A percentile compares a stretch with the other conserved stretches of the same genome.
phyloP scores from a whole-genome alignment of 2,888 invertebrate species.

The Aphidoletes aphidimyza region DNA sequence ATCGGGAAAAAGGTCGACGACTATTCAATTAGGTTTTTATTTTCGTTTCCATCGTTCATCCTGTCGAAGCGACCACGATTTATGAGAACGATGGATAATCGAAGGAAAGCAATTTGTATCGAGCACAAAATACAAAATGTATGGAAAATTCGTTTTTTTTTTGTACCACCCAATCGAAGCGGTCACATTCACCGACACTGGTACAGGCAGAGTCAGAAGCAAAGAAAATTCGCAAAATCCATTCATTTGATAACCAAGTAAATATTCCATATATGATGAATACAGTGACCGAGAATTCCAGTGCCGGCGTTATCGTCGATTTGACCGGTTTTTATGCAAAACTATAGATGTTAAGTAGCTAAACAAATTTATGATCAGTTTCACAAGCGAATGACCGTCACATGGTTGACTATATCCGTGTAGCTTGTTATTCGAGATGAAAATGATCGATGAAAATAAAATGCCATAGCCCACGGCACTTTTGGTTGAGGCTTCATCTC shows the following conservation, averaged over 20 bases:
- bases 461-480: too few species aligned
- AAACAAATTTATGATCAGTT: slow-evolving; percentile 36
- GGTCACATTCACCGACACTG: too few species aligned
- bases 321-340: background rate
- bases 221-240: background rate
- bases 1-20: background rate
- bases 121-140: background rate
- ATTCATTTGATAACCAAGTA: background rate
- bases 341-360: slow-evolving; percentile 15
- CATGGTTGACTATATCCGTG: background rate
- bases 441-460: slow-evolving; percentile 49
- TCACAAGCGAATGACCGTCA: slow-evolving; percentile 47
- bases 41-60: background rate
- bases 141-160: slow-evolving; percentile 43
- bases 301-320: background rate
- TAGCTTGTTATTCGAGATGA: background rate
- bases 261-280: slow-evolving; percentile 16
- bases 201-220: background rate
- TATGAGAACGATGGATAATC: slow-evolving; percentile 25
- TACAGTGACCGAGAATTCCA: background rate
- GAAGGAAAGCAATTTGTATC: slow-evolving; percentile 43
- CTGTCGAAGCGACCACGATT: background rate
- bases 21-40: slow-evolving; percentile 10
- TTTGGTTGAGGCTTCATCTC: too few species aligned
- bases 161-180: background rate